A percentile compares a stretch with the other conserved stretches of the same genome.
phyloP scores from a whole-genome alignment of 2,113 vertebrate species.

The Thalassarche chlororhynchos region DNA sequence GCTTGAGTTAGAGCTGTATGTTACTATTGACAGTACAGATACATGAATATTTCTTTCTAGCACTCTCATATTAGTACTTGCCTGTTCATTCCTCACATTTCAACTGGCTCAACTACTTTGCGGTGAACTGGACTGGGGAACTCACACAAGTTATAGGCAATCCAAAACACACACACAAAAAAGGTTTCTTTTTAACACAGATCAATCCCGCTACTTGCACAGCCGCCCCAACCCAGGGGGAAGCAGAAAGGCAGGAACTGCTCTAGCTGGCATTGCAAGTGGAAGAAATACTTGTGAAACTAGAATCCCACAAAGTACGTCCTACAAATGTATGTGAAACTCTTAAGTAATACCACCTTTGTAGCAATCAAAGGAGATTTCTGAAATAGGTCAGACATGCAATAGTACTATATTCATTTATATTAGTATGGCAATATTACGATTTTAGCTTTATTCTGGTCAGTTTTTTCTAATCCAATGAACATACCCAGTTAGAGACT shows the following conservation, averaged over 20 bases:
- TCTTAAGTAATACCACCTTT: background rate
- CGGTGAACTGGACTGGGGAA: background rate
- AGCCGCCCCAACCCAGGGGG: background rate
- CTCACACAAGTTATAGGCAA: background rate
- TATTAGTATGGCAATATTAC: background rate
- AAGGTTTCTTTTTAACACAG: background rate
- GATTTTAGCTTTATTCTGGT: background rate
- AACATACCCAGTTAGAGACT: background rate
- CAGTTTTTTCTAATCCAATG: background rate
- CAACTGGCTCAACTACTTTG: background rate
- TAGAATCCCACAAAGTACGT: accelerated
- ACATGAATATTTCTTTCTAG: background rate
- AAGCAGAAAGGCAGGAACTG: background rate
- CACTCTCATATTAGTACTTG: background rate
- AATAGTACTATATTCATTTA: background rate
- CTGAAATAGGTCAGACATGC: background rate
- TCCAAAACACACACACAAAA: background rate
- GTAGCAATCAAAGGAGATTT: background rate
- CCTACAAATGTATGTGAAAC: background rate
- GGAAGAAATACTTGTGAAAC: background rate
- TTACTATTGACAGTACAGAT: background rate
- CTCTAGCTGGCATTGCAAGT: background rate
- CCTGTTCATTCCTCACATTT: background rate
- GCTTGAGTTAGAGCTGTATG: background rate
- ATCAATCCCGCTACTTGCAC: background rate